Percentiles rank a stretch among this genome's conserved stretches.
Evolutionary conservation across 1,140 invertebrate species (phyloP).

Genomic region (Drosophila sechellia): DNA sequence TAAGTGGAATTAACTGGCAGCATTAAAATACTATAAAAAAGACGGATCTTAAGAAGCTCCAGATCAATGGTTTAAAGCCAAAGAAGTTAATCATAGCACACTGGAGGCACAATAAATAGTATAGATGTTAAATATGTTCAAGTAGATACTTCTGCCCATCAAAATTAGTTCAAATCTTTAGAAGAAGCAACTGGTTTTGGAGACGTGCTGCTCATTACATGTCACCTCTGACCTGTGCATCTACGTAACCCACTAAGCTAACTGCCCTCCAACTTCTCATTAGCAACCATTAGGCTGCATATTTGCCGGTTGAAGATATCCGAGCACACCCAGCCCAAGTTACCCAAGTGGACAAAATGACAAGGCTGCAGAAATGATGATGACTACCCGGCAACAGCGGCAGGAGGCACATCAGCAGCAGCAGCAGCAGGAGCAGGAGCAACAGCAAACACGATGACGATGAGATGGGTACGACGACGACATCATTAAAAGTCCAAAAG

Average conservation of each 20-base stretch:
- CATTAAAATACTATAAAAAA: too few species aligned
- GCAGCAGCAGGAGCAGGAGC: not conserved
- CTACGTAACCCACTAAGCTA: not conserved
- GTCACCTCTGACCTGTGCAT: conserved; percentile 1
- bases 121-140: too few species aligned
- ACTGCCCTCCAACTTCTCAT: conserved; percentile 14
- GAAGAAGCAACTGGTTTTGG: too few species aligned
- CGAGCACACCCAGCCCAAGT: conserved; percentile 2
- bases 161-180: too few species aligned
- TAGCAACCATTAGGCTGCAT: conserved; percentile 24
- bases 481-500: conserved; percentile 82
- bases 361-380: conserved; percentile 66
- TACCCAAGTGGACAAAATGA: conserved; percentile 28
- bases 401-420: not conserved
- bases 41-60: too few species aligned
- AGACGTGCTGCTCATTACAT: not conserved
- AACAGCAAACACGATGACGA: not conserved
- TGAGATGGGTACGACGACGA: conserved; percentile 54
- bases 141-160: too few species aligned
- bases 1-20: too few species aligned
- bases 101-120: too few species aligned
- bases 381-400: conserved; percentile 30
- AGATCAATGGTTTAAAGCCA: too few species aligned
- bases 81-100: too few species aligned
- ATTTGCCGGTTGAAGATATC: conserved; percentile 1